These are phyloP conservation scores for Drosophila suboccidentalis DNA, from an alignment of 2,888 invertebrate species.

Conservation along the genomic window DNA sequence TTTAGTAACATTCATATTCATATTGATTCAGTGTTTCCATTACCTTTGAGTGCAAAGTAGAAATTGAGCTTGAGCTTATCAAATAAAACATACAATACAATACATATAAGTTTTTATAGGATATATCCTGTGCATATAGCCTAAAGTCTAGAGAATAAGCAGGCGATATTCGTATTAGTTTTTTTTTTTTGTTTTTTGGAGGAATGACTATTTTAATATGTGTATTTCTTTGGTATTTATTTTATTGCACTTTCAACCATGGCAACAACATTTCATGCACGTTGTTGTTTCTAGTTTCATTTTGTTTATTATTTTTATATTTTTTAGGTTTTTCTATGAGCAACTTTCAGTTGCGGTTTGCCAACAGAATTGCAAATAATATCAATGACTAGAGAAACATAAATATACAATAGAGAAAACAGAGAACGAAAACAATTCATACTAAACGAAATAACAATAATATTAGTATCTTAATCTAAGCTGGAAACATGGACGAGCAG, in stretches of 20 bases:
- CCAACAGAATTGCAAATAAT: conserved; percentile 57
- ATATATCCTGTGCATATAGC: conserved; percentile 37
- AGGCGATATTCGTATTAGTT: conserved; percentile 24
- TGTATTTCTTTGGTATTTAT: conserved; percentile 22
- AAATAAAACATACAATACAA: conserved; percentile 34
- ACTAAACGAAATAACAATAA: conserved; percentile 48
- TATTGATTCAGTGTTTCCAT: conserved; percentile 38
- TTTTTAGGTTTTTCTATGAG: conserved; percentile 16
- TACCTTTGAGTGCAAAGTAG: conserved; percentile 53
- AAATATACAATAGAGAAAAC: conserved; percentile 24
- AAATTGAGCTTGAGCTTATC: conserved; percentile 37
- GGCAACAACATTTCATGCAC: conserved; percentile 24
- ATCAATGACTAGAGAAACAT: conserved; percentile 24
- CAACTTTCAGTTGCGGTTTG: conserved; percentile 54
- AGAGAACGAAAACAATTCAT: conserved; percentile 12
- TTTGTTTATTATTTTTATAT: background rate
- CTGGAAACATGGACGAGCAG: conserved; percentile 43
- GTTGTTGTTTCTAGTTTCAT: conserved; percentile 16
- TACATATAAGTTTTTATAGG: conserved; percentile 17
- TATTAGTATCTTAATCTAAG: conserved; percentile 52
- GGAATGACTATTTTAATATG: conserved; percentile 23
- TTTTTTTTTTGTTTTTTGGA: background rate
- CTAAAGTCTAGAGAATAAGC: conserved; percentile 67
- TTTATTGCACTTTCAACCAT: conserved; percentile 52
- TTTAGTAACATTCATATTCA: conserved; percentile 33